Conservation (phyloP, 2,888 invertebrate genomes). For the Ophonus ardosiacus region DNA sequence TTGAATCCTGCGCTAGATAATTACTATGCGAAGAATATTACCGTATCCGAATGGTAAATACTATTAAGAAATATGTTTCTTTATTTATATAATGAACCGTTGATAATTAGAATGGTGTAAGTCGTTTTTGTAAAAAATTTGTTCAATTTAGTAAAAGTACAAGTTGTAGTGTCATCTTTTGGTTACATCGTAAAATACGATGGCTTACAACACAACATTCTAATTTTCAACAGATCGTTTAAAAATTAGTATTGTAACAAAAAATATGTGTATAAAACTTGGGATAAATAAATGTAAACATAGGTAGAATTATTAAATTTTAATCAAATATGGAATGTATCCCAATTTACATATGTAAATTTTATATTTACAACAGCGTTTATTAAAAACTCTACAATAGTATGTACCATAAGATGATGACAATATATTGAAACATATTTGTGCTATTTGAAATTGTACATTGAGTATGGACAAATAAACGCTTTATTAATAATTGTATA, state of each 20-base stretch:
- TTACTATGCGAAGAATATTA: background rate
- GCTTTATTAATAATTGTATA: slow-evolving; percentile 56
- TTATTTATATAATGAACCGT: background rate
- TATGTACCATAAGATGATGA: slow-evolving; percentile 47
- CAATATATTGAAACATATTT: slow-evolving; percentile 34
- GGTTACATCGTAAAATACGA: too few relatives aligned
- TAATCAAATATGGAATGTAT: slow-evolving; percentile 62
- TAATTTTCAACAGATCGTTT: too few relatives aligned
- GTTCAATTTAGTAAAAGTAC: too few relatives aligned
- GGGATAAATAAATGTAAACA: slow-evolving; percentile 7
- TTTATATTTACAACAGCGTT: slow-evolving; percentile 59
- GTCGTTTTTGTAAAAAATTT: too few relatives aligned
- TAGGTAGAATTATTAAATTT: slow-evolving; percentile 60
- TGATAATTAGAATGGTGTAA: too few relatives aligned
- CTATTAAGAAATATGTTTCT: background rate
- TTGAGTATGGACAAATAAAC: slow-evolving; percentile 54
- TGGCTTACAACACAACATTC: too few relatives aligned
- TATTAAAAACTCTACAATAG: slow-evolving; percentile 45
- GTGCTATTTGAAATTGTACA: slow-evolving; percentile 60
- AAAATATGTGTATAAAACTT: background rate
- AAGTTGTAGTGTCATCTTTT: too few relatives aligned
- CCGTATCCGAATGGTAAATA: background rate
- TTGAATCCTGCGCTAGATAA: background rate
- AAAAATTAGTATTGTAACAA: background rate
- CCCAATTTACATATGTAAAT: slow-evolving; percentile 62